Conservation (phyloP, 1,140 invertebrate genomes). For the Pogonomyrmex barbatus region DNA sequence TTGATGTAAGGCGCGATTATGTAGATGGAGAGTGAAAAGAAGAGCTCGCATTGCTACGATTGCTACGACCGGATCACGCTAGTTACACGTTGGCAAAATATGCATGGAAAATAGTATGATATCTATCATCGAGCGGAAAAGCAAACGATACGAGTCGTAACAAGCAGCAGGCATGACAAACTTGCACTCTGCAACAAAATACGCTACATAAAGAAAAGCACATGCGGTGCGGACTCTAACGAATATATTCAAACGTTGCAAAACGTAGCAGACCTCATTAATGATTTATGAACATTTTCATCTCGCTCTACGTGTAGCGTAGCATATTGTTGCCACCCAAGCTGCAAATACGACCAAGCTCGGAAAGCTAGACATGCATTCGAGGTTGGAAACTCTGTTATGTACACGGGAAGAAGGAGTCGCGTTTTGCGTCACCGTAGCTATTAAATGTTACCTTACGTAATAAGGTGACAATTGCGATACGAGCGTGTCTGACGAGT, state of each 20-base stretch:
- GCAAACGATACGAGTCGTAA: slow-evolving; percentile 34
- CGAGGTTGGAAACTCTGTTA: neutral
- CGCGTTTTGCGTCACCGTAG: slow-evolving; percentile 42
- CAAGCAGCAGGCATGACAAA: slow-evolving; percentile 16
- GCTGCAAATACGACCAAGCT: slow-evolving; percentile 1
- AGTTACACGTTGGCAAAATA: slow-evolving; percentile 42
- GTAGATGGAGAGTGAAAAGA: slow-evolving; percentile 6
- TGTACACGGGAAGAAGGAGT: neutral
- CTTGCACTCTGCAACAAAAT: slow-evolving; percentile 17
- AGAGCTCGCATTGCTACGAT: neutral
- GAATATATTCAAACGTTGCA: slow-evolving; percentile 12
- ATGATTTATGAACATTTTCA: slow-evolving; percentile 16
- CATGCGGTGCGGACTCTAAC: slow-evolving; percentile 8
- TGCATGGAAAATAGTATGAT: neutral
- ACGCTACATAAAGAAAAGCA: slow-evolving; percentile 7
- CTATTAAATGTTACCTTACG: slow-evolving; percentile 23
- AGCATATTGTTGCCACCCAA: neutral
- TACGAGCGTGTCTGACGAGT: slow-evolving; percentile 29
- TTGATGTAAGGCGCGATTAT: slow-evolving; percentile 39
- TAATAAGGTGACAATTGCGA: neutral
- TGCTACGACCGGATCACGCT: slow-evolving; percentile 29
- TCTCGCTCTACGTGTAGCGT: neutral
- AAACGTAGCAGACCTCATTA: slow-evolving; percentile 6
- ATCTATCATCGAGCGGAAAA: slow-evolving; percentile 33
- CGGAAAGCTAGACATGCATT: slow-evolving; percentile 35